Conservation (phyloP, 2,888 invertebrate species). For the Dynastes tityus region DNA sequence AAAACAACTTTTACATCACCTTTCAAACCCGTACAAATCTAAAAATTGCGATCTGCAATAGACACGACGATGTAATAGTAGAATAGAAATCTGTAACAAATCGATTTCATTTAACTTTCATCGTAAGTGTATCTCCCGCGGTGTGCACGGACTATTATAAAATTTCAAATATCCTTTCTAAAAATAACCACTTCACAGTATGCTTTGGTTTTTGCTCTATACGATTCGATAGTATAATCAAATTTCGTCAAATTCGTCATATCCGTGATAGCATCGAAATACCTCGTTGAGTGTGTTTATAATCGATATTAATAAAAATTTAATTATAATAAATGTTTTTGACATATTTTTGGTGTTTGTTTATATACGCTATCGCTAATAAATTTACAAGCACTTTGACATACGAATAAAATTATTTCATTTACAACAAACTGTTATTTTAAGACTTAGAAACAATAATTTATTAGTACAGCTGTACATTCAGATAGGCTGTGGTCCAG, state of each 20-base stretch:
- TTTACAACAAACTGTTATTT: no score
- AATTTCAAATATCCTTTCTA: conserved; percentile 25
- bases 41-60: no score
- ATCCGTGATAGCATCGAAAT: neutral
- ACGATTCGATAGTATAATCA: neutral
- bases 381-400: no score
- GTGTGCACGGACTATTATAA: neutral
- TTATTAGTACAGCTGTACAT: no score
- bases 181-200: conserved; percentile 1
- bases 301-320: neutral
- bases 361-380: neutral
- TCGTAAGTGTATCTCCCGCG: conserved; percentile 3
- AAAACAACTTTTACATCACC: neutral
- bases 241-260: neutral
- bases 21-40: no score
- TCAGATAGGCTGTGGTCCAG: no score
- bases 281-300: neutral
- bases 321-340: neutral
- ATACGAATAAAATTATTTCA: no score
- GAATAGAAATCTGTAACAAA: conserved; percentile 30
- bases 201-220: no score
- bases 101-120: conserved; percentile 38
- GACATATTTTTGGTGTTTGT: neutral
- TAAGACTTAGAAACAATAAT: no score
- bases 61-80: conserved; percentile 16